Evolutionary conservation across 2,888 invertebrate species (phyloP).

Genomic region (Psylliodes chrysocephalus): DNA sequence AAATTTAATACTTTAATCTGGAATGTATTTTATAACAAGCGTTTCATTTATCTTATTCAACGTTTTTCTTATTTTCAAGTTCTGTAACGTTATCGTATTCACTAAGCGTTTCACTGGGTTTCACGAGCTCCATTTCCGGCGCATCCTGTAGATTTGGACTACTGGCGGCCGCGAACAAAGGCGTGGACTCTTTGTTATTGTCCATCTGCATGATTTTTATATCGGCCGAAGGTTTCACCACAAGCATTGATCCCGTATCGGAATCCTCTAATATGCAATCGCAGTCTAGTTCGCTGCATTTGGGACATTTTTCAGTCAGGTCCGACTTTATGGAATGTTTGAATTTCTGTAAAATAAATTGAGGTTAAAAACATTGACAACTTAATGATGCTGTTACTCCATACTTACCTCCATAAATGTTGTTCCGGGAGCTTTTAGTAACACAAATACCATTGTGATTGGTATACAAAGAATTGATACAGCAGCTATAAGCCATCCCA

Average conservation of each 20-base stretch:
- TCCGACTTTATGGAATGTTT: conserved; percentile 79
- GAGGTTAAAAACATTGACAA: not conserved
- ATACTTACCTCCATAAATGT: conserved; percentile 76
- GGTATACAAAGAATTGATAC: conserved; percentile 88
- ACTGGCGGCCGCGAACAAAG: conserved; percentile 24
- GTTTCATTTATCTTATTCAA: not conserved
- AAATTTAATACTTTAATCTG: conserved; percentile 16
- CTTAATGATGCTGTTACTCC: too few species aligned
- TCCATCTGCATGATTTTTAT: conserved; percentile 33
- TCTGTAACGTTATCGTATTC: conserved; percentile 50
- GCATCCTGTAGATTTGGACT: conserved; percentile 25
- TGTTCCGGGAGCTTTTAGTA: conserved; percentile 77
- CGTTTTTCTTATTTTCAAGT: conserved; percentile 9
- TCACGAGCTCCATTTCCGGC: conserved; percentile 16
- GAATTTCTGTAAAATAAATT: conserved; percentile 74
- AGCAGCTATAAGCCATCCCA: conserved; percentile 89
- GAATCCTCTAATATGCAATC: conserved; percentile 68
- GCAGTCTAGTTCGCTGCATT: conserved; percentile 82
- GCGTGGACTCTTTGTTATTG: conserved; percentile 1
- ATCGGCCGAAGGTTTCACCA: conserved; percentile 51
- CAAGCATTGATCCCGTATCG: conserved; percentile 55
- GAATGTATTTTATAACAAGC: conserved; percentile 7
- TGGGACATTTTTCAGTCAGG: conserved; percentile 73
- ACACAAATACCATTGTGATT: conserved; percentile 78
- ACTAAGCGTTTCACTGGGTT: conserved; percentile 42